phyloP scores from a whole-genome alignment of 2,888 invertebrate species.

The Falcaria lacertinaria region DNA sequence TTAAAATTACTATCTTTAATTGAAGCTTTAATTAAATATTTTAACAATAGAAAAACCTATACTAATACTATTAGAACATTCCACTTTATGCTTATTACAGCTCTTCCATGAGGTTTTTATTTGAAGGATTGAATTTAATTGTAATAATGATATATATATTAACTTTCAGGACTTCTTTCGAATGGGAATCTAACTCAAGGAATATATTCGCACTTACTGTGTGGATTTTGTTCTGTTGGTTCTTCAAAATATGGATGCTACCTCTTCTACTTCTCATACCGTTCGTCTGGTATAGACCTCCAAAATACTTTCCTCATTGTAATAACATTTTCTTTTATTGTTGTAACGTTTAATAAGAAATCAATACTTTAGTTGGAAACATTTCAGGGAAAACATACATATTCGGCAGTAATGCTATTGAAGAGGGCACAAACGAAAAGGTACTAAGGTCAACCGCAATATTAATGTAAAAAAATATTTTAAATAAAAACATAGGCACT shows the following conservation, averaged over 20 bases:
- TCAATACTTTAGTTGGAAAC: slow-evolving; percentile 4
- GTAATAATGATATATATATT: slow-evolving; percentile 2
- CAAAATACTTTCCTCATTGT: slow-evolving; percentile 26
- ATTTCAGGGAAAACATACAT: slow-evolving; percentile 31
- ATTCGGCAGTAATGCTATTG: slow-evolving; percentile 10
- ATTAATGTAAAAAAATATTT: too few species aligned
- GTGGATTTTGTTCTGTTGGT: slow-evolving; percentile 92
- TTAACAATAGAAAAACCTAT: too few species aligned
- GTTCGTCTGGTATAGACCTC: slow-evolving; percentile 80
- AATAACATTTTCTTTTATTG: slow-evolving; percentile 17
- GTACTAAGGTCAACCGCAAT: slow-evolving; percentile 9
- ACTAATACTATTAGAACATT: too few species aligned
- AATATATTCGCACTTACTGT: slow-evolving; percentile 88
- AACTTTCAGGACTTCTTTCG: slow-evolving; percentile 89
- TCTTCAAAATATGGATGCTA: slow-evolving; percentile 95
- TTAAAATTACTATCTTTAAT: slow-evolving; percentile 9
- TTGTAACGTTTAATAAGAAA: too few species aligned
- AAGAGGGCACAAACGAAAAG: slow-evolving; percentile 20
- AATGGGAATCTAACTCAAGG: slow-evolving; percentile 94
- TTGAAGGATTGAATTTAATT: too few species aligned
- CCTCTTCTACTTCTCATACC: slow-evolving; percentile 90
- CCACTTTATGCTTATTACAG: too few species aligned
- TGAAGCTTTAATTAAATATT: too few species aligned
- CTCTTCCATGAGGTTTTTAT: too few species aligned
- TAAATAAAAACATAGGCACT: too few species aligned